phyloP scores from a whole-genome alignment of 2,113 vertebrate species.

The Nibea albiflora region DNA sequence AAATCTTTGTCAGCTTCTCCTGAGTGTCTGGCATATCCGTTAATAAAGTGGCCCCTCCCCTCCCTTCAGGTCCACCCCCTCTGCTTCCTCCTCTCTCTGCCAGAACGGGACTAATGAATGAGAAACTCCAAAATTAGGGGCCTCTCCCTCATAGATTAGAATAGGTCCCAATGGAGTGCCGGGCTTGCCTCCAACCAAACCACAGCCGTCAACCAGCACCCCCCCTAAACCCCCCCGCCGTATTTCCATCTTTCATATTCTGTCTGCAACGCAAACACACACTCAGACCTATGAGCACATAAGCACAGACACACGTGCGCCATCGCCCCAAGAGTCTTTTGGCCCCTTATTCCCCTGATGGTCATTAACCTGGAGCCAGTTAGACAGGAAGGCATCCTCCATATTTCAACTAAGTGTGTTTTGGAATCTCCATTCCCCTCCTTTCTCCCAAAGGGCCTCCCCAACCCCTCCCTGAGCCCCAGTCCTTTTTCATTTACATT shows the following conservation, averaged over 20 bases:
- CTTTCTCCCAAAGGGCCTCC: conserved; percentile 47
- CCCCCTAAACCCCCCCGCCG: neutral
- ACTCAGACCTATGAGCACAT: conserved; percentile 33
- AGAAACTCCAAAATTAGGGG: conserved; percentile 79
- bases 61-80: conserved; percentile 48
- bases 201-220: conserved; percentile 43
- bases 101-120: conserved; percentile 78
- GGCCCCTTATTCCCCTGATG: conserved; percentile 74
- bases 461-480: conserved; percentile 30
- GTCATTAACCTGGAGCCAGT: conserved; percentile 79
- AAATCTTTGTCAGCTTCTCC: conserved; percentile 81
- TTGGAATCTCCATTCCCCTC: conserved; percentile 55
- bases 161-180: conserved; percentile 72
- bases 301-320: conserved; percentile 29
- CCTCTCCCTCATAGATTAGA: conserved; percentile 77
- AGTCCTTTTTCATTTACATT: conserved; percentile 62
- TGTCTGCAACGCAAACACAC: conserved; percentile 62
- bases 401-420: conserved; percentile 72
- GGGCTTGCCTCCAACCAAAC: conserved; percentile 71
- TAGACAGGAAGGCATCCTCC: conserved; percentile 61
- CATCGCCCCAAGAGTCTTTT: conserved; percentile 62
- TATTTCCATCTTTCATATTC: conserved; percentile 71
- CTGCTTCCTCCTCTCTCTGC: conserved; percentile 49
- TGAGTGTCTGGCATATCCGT: conserved; percentile 70
- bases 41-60: conserved; percentile 75